phyloP scores from a whole-genome alignment of 2,113 vertebrate genomes.

The Gymnorhina tibicen region DNA sequence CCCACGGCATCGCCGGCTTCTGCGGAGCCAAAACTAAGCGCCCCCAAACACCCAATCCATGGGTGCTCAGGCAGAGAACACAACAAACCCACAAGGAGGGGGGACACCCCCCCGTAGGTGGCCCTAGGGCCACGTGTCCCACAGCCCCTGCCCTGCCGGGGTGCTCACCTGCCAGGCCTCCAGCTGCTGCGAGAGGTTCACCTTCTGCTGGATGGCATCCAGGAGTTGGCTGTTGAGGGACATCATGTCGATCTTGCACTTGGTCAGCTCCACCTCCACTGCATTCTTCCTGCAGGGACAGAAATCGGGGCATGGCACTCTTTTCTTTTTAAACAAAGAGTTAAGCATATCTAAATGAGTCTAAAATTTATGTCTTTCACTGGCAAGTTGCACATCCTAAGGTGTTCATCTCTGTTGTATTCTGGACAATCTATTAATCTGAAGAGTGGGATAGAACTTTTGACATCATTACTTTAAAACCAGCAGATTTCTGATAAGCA shows the following conservation, averaged over 20 bases:
- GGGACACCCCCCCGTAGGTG: not conserved
- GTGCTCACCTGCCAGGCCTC: conserved; percentile 97
- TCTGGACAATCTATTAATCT: not conserved
- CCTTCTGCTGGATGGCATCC: conserved; percentile 98
- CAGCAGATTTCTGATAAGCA: not conserved
- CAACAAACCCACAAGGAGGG: not conserved
- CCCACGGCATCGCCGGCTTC: not conserved
- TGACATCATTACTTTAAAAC: not conserved
- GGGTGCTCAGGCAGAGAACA: not conserved
- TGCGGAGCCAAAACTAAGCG: not conserved
- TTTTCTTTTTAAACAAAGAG: not conserved
- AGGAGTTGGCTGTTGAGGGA: conserved; percentile 95
- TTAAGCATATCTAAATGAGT: not conserved
- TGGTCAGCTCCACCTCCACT: conserved; percentile 92
- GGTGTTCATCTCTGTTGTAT: not conserved
- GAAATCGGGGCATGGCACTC: not conserved
- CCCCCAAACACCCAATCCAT: not conserved
- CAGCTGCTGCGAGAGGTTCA: conserved; percentile 97
- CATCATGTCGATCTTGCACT: conserved; percentile 97
- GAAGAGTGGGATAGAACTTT: not conserved
- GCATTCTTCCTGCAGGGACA: conserved; percentile 86
- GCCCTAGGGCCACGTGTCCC: not conserved
- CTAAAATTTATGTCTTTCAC: not conserved
- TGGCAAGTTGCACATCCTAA: not conserved
- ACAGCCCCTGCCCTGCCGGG: fast-evolving